Percentiles rank a stretch among this genome's conserved stretches.
Conservation (phyloP, 2,888 invertebrate species). For the Lobophora halterata region DNA sequence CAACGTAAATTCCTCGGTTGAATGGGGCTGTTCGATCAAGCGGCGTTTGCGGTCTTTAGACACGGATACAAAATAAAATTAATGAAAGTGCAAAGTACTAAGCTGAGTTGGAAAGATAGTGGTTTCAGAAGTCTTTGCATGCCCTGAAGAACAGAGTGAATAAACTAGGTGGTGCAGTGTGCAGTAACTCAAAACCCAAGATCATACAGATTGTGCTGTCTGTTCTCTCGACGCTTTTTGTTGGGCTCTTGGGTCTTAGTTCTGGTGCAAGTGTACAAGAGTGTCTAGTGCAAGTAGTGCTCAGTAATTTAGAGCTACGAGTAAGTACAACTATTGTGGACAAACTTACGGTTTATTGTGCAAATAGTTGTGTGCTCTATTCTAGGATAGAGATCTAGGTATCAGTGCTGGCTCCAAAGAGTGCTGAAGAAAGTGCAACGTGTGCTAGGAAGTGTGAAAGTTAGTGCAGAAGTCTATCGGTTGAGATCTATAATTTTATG, state of each 20-base stretch:
- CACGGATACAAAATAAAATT: constrained; percentile 39
- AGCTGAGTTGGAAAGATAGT: constrained; percentile 33
- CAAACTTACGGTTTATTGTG: constrained; percentile 66
- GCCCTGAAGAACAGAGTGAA: constrained; percentile 34
- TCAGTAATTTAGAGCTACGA: constrained; percentile 63
- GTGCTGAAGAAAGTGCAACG: constrained; percentile 71
- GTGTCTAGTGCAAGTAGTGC: constrained; percentile 65
- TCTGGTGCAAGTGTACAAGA: constrained; percentile 61
- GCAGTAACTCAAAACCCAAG: constrained; percentile 44
- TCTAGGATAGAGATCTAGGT: constrained; percentile 72
- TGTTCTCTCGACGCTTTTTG: constrained; percentile 32
- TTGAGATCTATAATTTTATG: constrained; percentile 70
- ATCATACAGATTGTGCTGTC: constrained; percentile 31
- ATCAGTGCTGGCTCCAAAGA: constrained; percentile 58
- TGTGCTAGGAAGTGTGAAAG: constrained; percentile 75
- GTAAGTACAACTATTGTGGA: constrained; percentile 66
- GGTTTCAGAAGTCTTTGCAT: constrained; percentile 39
- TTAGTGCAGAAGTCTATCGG: constrained; percentile 68
- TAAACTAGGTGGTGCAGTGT: constrained; percentile 30
- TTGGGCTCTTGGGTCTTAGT: constrained; percentile 58
- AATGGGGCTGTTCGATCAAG: constrained; percentile 49
- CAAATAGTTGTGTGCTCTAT: constrained; percentile 69
- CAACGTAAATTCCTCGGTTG: constrained; percentile 63
- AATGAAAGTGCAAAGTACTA: constrained; percentile 36
- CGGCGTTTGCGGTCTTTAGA: constrained; percentile 47